phyloP scores from a whole-genome alignment of 1,140 invertebrate species.

The Chironomus tepperi region DNA sequence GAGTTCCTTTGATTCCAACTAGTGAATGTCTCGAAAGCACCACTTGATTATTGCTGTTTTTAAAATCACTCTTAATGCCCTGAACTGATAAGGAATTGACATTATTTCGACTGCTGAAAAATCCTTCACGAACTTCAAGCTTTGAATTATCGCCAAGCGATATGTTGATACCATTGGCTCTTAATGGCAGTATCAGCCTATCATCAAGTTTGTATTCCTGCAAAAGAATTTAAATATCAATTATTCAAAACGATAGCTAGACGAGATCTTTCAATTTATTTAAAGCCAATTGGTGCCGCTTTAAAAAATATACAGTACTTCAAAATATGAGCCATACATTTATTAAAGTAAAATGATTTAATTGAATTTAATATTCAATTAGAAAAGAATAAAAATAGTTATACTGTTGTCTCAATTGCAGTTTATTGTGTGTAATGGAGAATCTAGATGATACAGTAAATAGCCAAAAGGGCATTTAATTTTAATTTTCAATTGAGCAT shows the following conservation, averaged over 20 bases:
- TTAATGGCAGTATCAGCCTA: not conserved
- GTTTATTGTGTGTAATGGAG: not conserved
- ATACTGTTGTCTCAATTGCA: conserved; percentile 5
- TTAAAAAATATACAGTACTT: too few species aligned
- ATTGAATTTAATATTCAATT: conserved; percentile 15
- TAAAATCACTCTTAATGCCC: not conserved
- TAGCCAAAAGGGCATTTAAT: too few species aligned
- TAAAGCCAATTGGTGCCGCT: too few species aligned
- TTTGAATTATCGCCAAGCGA: conserved; percentile 1
- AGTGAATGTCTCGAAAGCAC: not conserved
- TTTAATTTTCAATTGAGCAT: too few species aligned
- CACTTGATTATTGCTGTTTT: not conserved
- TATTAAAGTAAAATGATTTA: conserved; percentile 6
- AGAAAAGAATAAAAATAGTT: not conserved
- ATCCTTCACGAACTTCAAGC: not conserved
- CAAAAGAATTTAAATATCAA: not conserved
- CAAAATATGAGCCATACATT: not conserved
- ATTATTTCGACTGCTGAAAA: not conserved
- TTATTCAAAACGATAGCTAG: not conserved
- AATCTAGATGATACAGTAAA: not conserved
- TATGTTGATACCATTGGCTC: not conserved
- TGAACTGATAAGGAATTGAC: not conserved
- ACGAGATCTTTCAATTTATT: too few species aligned
- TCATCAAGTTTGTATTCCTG: conserved; percentile 15
- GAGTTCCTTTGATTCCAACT: not conserved